Evolutionary conservation across 2,797 vertebrate genomes (phyloP), one percentile per base, ranked within the genome.

Genomic region (Balearica regulorum): DNA sequence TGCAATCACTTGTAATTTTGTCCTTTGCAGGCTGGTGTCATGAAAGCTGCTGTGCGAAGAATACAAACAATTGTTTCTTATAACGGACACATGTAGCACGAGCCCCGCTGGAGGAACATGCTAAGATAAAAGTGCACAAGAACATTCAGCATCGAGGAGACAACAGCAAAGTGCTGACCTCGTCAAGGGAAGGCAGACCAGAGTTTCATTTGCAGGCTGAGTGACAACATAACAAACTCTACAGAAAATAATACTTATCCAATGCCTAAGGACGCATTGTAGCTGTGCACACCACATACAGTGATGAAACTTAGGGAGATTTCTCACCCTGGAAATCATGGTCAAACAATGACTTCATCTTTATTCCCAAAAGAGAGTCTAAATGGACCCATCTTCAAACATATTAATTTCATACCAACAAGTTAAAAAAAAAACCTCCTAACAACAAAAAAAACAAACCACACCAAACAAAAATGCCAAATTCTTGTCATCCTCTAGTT

Each of bases 31-130:
- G 48, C 20, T 60, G 57, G 16, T 55, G 83, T 6, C 57, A 75
- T 9, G 43, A 82, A 95, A 49, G 65, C 13, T 90, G 48, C 69
- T n/a, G 51, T 9, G 10, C 65, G 57, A 88, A 41, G 76, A 70
- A 70, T 10, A 35, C 24, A 48, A 62, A n/a, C 35, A 75, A 70
- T 24, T 8, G 1, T 25, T 49, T 35, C 17, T 33, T 6, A 1
- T 1, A 16, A 6, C 3, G 1, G 2, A 19, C 39, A 26, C 22
- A 1, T 7, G 12, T 1, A 37, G 28, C 4, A 10, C 3, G 18
- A 75, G 19, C 7, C 8, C 25, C 22, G 39, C 53, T 62, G 29
- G 48, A 77, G 51, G 20, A 66, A 29, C 8, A 24, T 0, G 1
- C 31, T 1, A 35, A 28, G 46, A 31, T 33, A 43, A 13, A 37